Base-by-base conservation (phyloP, 37 sponge, comb jelly and placozoan genomes). In the Haliclona indistincta region DNA sequence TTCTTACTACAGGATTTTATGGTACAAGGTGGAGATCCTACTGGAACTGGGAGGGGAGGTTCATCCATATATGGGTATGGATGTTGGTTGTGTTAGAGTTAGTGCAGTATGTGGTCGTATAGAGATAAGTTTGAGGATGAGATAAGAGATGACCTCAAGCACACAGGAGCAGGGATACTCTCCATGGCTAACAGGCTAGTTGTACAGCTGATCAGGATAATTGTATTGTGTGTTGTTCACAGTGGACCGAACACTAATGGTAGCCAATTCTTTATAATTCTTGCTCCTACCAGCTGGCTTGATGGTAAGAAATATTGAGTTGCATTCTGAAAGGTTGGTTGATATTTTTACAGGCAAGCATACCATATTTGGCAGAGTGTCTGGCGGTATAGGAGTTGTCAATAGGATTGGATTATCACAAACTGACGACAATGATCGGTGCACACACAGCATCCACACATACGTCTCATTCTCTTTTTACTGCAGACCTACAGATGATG, bases 231-330 rank as follows among this genome's bases (percentile, higher is more conserved):
- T 64, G 64, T 49, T 13, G 20, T 58, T 34, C 20, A 22, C 70
- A 97, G 99, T 93, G 99, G 99, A 0, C 99, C 99, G 8, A 92
- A 98, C 63, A 95, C 99, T 0, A 98, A 98, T 82, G 99, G 99
- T 30, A 98, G 99, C 64, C 99, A 98, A 64, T 98, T 98, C 74
- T 98, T 95, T 71, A 82, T 98, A 13, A 98, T 96, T 10, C 66
- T 98, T 40, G 99, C 91, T 51, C 99, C 99, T 2, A 88, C 96
- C 44, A 91, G 90, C 53, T 93, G 94, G 94, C 81, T 98, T 42
- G 96, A 98, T 82, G 99, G 99, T 86, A 75, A 56, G 32, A 55
- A 56, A 0, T 17, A 56, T 54, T 28, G 19, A 28, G 19, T 74
- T 30, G 32, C 11, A 17, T 42, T 47, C 32, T 36, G 4, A 30